phyloP scores from a whole-genome alignment of 2,797 vertebrate genomes.

The Anisognathus igniventris region DNA sequence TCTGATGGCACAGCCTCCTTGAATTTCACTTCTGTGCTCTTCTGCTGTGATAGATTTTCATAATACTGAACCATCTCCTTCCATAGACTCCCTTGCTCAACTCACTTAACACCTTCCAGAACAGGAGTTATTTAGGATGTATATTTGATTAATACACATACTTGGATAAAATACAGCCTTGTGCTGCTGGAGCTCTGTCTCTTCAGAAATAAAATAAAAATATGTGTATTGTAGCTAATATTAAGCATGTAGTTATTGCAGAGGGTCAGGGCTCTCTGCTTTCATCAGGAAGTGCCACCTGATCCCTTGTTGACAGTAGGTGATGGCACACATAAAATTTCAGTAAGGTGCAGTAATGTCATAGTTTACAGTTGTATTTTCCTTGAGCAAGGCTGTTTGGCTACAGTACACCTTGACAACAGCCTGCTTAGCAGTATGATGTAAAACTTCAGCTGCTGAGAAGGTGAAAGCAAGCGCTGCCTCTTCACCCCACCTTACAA shows the following conservation, averaged over 20 bases:
- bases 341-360: background rate
- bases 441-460: background rate
- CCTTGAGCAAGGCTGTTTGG: background rate
- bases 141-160: background rate
- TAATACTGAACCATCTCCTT: background rate
- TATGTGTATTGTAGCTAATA: background rate
- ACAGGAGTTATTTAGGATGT: background rate
- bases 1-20: background rate
- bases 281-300: background rate
- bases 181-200: background rate
- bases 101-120: background rate
- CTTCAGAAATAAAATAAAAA: background rate
- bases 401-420: background rate
- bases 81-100: background rate
- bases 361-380: background rate
- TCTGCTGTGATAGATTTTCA: background rate
- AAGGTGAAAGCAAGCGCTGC: fast-evolving
- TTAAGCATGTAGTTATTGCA: background rate
- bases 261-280: background rate
- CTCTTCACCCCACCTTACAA: background rate
- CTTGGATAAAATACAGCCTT: background rate
- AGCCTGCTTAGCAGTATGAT: background rate
- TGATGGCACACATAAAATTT: background rate
- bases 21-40: background rate
- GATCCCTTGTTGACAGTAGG: background rate